Evolutionary conservation across 1,140 invertebrate genomes (phyloP), one percentile per base, ranked within the genome.

Genomic region (Pomacea maculata): DNA sequence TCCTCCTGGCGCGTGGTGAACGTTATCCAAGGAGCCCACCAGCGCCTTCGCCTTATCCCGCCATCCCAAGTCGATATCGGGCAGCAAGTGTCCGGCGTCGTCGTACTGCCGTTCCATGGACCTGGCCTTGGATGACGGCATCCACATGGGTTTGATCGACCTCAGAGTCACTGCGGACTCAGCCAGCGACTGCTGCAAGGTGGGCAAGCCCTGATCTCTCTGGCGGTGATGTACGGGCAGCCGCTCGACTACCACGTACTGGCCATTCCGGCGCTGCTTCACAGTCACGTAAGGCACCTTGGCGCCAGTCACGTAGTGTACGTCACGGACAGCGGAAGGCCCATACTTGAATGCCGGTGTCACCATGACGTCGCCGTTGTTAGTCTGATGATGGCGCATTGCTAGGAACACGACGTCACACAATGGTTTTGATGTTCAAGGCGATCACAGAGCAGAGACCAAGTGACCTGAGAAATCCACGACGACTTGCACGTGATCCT

Each of bases 1-100:
- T 54, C 89, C 89, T 21, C 79, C 82, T 3, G 89, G 88, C 17
- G 57, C 74, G 75, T 90, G 85, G 14, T 86, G 68, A 54, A 81
- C 68, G 75, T 90, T 87, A 14, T 85, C 82, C 79, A 88, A 68
- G 1, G 89, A 89, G 67, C 86, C 84, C 52, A 89, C 80, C 85
- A 86, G 84, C 11, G 89, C 77, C 55, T 85, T 76, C 1, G 86
- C 85, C 63, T 85, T 80, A 2, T 85, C 83, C 25, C 57, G 75
- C 80, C 80, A 85, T 15, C 80, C 80, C 25, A 85, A 61, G 78
- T 83, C 78, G 17, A 83, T 80, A 11, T 78, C 70, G 11, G 84
- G 84, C 68, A 85, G 63, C n/a, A 54, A 71, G 0, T 75, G 29
- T 12, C 6, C 15, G 5, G 29, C 25, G 45, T 17, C 25, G 57